These are phyloP conservation scores for Riparia riparia DNA, from an alignment of 2,113 vertebrate genomes.

Conservation along the genomic window DNA sequence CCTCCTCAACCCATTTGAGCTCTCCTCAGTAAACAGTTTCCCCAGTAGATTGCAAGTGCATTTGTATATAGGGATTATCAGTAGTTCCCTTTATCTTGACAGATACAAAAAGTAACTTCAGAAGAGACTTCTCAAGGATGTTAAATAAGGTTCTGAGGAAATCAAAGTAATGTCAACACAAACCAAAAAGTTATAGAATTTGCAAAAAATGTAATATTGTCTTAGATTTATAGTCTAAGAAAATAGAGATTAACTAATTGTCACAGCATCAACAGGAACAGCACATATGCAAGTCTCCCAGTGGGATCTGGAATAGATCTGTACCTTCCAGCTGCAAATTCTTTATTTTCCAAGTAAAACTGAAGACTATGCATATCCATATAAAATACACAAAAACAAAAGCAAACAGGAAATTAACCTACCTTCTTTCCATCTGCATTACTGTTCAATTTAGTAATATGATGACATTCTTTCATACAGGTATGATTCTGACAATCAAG, in stretches of 20 bases:
- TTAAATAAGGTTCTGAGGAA: neutral
- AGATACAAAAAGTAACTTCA: neutral
- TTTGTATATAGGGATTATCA: neutral
- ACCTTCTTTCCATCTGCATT: slow-evolving; percentile 67
- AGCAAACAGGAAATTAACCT: neutral
- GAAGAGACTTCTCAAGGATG: neutral
- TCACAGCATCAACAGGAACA: neutral
- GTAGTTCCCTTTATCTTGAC: neutral
- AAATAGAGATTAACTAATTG: neutral
- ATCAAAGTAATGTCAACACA: neutral
- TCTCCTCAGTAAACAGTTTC: neutral
- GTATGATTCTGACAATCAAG: slow-evolving; percentile 85
- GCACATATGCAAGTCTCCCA: neutral
- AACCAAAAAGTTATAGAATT: neutral
- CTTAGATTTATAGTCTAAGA: neutral
- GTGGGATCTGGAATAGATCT: neutral
- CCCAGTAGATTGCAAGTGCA: neutral
- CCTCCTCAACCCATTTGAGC: neutral
- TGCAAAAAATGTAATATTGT: neutral
- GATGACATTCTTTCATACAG: slow-evolving; percentile 84
- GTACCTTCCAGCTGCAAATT: neutral
- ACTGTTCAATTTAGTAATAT: slow-evolving; percentile 60
- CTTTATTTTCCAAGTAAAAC: neutral
- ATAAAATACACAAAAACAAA: neutral
- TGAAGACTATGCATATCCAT: neutral